These are phyloP conservation scores for Todiramphus chloris DNA, from an alignment of 2,113 vertebrate species.

Conservation along the genomic window DNA sequence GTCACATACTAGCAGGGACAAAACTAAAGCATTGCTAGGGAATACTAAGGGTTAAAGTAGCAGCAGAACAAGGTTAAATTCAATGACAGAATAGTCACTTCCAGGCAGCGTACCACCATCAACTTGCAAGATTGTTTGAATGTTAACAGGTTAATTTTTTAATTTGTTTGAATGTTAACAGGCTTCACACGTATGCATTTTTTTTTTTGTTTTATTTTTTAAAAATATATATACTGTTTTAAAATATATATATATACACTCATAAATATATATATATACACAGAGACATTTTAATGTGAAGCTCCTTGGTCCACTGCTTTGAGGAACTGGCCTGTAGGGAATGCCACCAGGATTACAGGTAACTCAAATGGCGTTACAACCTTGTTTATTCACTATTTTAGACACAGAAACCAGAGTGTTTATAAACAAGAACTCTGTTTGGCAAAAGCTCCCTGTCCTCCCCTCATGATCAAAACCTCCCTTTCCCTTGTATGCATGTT, in stretches of 20 bases:
- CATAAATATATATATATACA: too few relatives aligned
- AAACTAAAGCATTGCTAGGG: not conserved
- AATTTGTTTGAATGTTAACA: not conserved
- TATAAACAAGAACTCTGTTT: not conserved
- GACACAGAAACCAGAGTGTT: not conserved
- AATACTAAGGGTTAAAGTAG: not conserved
- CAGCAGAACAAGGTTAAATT: not conserved
- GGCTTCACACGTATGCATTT: not conserved
- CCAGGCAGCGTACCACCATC: not conserved
- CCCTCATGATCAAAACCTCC: not conserved
- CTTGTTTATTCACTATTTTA: not conserved
- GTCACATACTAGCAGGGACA: not conserved
- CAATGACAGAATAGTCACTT: not conserved
- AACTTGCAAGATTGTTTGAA: not conserved
- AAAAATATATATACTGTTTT: not conserved
- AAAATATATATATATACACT: fast-evolving
- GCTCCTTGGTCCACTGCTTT: not conserved
- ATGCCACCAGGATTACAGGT: not conserved
- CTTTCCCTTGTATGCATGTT: not conserved
- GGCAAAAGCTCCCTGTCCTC: fast-evolving
- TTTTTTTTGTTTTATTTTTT: too few relatives aligned
- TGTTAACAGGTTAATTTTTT: not conserved
- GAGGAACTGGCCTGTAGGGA: not conserved
- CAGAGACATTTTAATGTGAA: not conserved
- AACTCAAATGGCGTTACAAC: not conserved